Base-by-base conservation (phyloP, 2,113 vertebrate genomes). In the Burhinus oedicnemus region DNA sequence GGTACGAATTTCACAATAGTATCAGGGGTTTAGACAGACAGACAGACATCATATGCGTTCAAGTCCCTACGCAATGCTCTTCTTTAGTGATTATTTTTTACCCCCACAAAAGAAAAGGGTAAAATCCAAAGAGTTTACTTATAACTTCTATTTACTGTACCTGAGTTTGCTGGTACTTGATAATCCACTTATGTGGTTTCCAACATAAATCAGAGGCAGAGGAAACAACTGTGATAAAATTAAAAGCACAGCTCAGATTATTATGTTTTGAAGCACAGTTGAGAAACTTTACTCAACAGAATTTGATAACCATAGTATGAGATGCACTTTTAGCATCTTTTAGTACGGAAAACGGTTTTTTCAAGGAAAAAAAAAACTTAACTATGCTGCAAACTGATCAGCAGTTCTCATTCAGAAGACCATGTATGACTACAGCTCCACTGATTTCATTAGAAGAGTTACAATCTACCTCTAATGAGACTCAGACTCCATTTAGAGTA, bases 111-210 rank as follows among this genome's bases (percentile, higher is more conserved):
- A 83, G 9, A 70, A 96, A 90, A 77, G 4, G 58, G 76, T 19
- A 27, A 88, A 81, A 87, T 26, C 47, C 49, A 57, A 69, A 45
- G 27, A n/a, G 29, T 65, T 70, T 34, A 47, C 15, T 82, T 83
- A 51, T n/a, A 87, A 60, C 38, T 66, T 71, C 15, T 44, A 76
- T 45, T 68, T 87, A 97, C 88, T 89, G 52, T 98, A 98, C 98
- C 98, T 98, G 97, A 98, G 97, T 96, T 98, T 98, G 65, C 98
- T 93, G 77, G 98, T 98, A 96, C 98, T 98, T 90, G 96, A 97
- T 95, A 98, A 98, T 97, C 98, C 98, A 94, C 97, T 98, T 96
- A 98, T 96, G 66, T 98, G 98, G 94, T 98, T 98, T 91, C 98
- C 98, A 96, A 98, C 86, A 62, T 98, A 98, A 91, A 98, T 97